Conservation (phyloP, 1,140 invertebrate genomes). For the Drosophila nasuta region DNA sequence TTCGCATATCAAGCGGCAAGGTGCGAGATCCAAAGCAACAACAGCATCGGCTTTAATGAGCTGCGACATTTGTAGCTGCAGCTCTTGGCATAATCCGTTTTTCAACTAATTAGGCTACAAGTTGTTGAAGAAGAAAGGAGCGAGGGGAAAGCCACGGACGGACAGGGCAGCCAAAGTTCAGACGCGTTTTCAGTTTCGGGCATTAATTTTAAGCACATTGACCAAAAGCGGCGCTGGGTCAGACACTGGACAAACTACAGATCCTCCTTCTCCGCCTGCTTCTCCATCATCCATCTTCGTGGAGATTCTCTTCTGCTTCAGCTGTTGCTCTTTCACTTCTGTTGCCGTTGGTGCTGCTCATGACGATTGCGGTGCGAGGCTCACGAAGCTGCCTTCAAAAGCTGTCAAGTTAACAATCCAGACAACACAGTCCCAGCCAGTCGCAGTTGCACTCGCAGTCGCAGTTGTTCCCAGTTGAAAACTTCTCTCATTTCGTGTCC, state of each 20-base stretch:
- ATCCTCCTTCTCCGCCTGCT: neutral
- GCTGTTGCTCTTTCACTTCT: constrained; percentile 17
- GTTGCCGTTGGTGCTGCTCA: constrained; percentile 20
- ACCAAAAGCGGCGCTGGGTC: constrained; percentile 77
- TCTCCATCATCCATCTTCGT: neutral
- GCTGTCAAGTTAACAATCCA: constrained; percentile 84
- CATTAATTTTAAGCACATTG: constrained; percentile 79
- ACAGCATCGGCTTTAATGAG: constrained; percentile 34
- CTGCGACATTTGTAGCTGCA: constrained; percentile 37
- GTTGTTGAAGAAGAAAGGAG: constrained; percentile 28
- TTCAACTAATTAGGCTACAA: constrained; percentile 82
- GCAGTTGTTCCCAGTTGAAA: constrained; percentile 37
- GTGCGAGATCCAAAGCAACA: constrained; percentile 18
- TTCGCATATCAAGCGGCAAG: constrained; percentile 32
- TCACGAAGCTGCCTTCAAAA: constrained; percentile 81
- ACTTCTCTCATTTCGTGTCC: constrained; percentile 51
- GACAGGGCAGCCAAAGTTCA: constrained; percentile 54
- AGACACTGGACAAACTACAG: constrained; percentile 32
- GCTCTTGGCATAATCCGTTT: constrained; percentile 44
- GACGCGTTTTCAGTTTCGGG: constrained; percentile 63
- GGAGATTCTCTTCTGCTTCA: neutral
- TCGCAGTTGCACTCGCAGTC: constrained; percentile 26
- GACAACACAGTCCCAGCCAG: constrained; percentile 65
- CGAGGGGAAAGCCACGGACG: constrained; percentile 12
- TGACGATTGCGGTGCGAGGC: constrained; percentile 71